phyloP scores from a whole-genome alignment of 2,113 vertebrate species.

The Odocoileus hemionus region DNA sequence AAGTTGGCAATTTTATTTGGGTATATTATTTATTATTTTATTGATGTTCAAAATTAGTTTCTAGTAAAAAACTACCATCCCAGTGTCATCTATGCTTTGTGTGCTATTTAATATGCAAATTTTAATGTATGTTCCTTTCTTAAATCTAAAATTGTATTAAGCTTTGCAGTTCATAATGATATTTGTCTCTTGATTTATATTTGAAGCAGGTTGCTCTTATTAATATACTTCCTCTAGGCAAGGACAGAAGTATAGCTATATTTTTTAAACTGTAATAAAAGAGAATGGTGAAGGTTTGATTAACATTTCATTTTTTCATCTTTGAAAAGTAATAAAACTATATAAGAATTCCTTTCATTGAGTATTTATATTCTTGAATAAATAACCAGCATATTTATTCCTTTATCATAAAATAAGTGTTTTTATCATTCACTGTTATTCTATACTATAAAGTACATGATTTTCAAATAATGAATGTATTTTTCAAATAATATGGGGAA shows the following conservation, averaged over 20 bases:
- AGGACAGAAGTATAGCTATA: conserved; percentile 21
- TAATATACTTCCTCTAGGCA: conserved; percentile 46
- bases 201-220: conserved; percentile 26
- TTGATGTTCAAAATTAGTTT: background rate
- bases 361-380: conserved; percentile 64
- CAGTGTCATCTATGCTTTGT: background rate
- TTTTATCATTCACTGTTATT: conserved; percentile 28
- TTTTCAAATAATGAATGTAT: background rate
- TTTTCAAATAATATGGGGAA: background rate
- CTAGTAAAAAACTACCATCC: background rate
- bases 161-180: background rate
- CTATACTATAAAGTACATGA: background rate
- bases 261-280: conserved; percentile 68
- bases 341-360: conserved; percentile 58
- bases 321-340: conserved; percentile 61
- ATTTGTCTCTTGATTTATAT: conserved; percentile 55
- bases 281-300: conserved; percentile 62
- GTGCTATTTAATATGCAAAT: conserved; percentile 13
- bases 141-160: conserved; percentile 28
- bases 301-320: conserved; percentile 77
- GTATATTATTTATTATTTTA: background rate
- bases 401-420: conserved; percentile 29
- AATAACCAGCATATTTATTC: conserved; percentile 46
- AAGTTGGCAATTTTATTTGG: background rate
- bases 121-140: conserved; percentile 8